Conservation (phyloP, 2,888 invertebrate genomes). For the Zhuqinia jingwanae region DNA sequence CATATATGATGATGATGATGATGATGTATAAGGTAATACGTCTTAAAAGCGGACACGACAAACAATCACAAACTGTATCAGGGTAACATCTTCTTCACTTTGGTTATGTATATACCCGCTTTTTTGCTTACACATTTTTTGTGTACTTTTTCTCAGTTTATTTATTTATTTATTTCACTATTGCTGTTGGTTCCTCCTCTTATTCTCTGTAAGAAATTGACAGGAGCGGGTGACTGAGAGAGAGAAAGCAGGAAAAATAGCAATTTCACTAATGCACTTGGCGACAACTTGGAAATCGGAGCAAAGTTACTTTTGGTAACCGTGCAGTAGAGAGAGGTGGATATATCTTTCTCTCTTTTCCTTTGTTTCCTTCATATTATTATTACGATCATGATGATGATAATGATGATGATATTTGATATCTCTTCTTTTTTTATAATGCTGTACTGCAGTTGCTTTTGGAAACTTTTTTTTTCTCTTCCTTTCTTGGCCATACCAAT, state of each 20-base stretch:
- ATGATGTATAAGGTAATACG: not conserved
- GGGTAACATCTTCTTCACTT: not conserved
- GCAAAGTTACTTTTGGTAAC: too few species aligned
- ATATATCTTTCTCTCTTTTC: conserved; percentile 19
- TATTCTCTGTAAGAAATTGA: not conserved
- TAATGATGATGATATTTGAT: not conserved
- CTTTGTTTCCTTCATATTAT: not conserved
- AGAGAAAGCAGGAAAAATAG: conserved; percentile 60
- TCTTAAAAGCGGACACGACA: conserved; percentile 20
- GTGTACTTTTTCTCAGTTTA: too few species aligned
- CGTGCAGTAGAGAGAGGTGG: too few species aligned
- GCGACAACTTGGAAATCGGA: conserved; percentile 51
- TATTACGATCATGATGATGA: not conserved
- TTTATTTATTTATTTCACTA: too few species aligned
- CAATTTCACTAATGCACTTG: conserved; percentile 74
- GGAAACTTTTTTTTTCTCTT: too few species aligned
- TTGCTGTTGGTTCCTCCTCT: not conserved
- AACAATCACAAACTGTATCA: not conserved
- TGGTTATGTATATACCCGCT: not conserved
- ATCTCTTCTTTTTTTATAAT: too few species aligned
- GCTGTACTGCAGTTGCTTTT: too few species aligned
- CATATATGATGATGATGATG: not conserved
- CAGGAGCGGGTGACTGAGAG: not conserved
- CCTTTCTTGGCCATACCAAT: not conserved
- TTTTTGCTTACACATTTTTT: not conserved